Evolutionary conservation across 2,113 vertebrate species (phyloP), one percentile per base, ranked within the genome.

Genomic region (Gallinago jamesoni): DNA sequence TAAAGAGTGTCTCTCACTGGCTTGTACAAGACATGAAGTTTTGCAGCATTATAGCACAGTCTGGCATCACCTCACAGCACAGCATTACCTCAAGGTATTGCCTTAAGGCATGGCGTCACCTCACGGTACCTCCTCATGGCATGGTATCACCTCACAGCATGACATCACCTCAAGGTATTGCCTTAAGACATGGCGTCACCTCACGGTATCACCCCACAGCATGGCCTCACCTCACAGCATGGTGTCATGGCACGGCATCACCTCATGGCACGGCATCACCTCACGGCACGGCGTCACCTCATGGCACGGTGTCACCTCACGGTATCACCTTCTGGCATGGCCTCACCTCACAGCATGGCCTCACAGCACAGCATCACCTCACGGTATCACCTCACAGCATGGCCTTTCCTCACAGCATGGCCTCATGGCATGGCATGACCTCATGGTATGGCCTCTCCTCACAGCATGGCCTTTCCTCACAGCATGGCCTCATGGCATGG

Each of bases 131-230:
- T 4, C 21, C 57, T 35, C 22, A 52, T 10, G 21, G 48, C 48
- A 21, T 12, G 19, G 47, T 18, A 14, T 15, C 19, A 19, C 24
- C 25, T 28, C 6, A 30, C 1, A 2, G 33, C 5, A 22, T 3
- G 4, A 19, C 19, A 19, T 16, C 5, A 16, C 12, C 11, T 41
- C 16, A 19, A 2, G 0, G 50, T 21, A 27, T 1, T 5, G 1
- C 6, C 55, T 62, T 20, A 39, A 1, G 4, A 6, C 19, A 45
- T 10, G 17, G 4, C 47, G 37, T 63, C 73, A 31, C 2, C 1
- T n/a, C 33, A 43, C 2, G 11, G 28, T 21, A 4, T 14, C 5
- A 2, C 9, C 33, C 22, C 59, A 45, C 7, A 4, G 43, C 13
- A 24, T 52, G 24, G 24, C 21, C 25, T 52, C 16, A 31, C 21